Base-by-base conservation (phyloP, 2,888 invertebrate genomes). In the Harpagoxenus sublaevis region DNA sequence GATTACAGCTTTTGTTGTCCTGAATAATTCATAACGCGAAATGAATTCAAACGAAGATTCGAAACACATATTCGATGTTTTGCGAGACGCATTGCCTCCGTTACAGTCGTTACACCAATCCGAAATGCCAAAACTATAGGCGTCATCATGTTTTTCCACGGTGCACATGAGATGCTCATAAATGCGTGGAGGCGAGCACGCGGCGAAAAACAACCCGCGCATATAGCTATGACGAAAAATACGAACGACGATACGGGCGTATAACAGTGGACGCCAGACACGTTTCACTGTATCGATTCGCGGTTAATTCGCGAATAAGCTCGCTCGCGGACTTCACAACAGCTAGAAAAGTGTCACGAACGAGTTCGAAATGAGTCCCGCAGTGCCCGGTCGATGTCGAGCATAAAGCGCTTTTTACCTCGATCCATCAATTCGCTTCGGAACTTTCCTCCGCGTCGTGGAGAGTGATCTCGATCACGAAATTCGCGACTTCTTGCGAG, bases 301-400 rank as follows among this genome's bases (percentile, higher is more conserved):
- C n/a, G 45, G 62, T 28, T 73, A 79, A 85, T 85, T 85, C 84
- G 79, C 66, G 62, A 63, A 84, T 66, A 79, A 86, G 74, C 68
- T 84, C 28, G 84, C 31, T 74, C 77, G n/a, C 23, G 48, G 42
- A 77, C 66, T 78, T 78, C 35, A n/a, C 63, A 60, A 28, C 65
- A 28, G 74, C 45, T 62, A 28, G 63, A 53, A 74, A 82, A 82
- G 66, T 78, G 77, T 77, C 77, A 63, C 77, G 45, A 55, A 57
- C 66, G 65, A 83, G 77, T 28, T 35, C 62, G 65, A 39, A 65
- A 77, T 45, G 51, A 51, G 71, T 39, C 39, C 65, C 65, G 55
- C 53, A 31, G 42, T 48, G 53, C 5, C 5, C 35, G 39, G 9
- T 79, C 60, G 39, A 77, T 53, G 18, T 6, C 42, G 71, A 60